Percentiles rank a stretch among this genome's conserved stretches.
Evolutionary conservation across 2,113 vertebrate species (phyloP).

Genomic region (Tragelaphus imberbis): DNA sequence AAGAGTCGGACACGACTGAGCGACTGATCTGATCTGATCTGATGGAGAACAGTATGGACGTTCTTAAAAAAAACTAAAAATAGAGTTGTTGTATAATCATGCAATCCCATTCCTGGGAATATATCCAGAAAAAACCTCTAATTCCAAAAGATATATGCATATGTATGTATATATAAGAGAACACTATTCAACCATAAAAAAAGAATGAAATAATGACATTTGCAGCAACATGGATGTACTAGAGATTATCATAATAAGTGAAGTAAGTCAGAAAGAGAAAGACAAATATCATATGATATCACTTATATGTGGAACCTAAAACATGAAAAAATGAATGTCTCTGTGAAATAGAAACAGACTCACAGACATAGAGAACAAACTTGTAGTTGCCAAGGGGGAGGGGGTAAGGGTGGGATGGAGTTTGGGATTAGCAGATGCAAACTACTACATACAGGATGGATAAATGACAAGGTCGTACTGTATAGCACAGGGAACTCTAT

Average conservation of each 20-base stretch:
- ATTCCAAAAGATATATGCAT: not conserved
- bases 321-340: not conserved
- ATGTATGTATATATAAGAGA: not conserved
- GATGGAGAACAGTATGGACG: not conserved
- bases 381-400: not conserved
- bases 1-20: accelerated
- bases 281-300: not conserved
- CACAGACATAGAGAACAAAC: not conserved
- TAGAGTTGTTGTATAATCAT: not conserved
- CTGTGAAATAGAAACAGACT: not conserved
- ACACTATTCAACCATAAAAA: not conserved
- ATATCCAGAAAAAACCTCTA: not conserved
- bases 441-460: not conserved
- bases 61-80: not conserved
- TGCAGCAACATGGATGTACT: not conserved
- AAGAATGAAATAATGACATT: not conserved
- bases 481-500: not conserved
- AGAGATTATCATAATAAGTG: not conserved
- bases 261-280: not conserved
- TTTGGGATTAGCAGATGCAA: not conserved
- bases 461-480: not conserved
- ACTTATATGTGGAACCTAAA: not conserved
- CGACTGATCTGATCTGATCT: not conserved
- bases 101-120: not conserved
- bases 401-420: not conserved